Evolutionary conservation across 2,113 vertebrate genomes (phyloP).

Genomic region (Chaetura pelagica): DNA sequence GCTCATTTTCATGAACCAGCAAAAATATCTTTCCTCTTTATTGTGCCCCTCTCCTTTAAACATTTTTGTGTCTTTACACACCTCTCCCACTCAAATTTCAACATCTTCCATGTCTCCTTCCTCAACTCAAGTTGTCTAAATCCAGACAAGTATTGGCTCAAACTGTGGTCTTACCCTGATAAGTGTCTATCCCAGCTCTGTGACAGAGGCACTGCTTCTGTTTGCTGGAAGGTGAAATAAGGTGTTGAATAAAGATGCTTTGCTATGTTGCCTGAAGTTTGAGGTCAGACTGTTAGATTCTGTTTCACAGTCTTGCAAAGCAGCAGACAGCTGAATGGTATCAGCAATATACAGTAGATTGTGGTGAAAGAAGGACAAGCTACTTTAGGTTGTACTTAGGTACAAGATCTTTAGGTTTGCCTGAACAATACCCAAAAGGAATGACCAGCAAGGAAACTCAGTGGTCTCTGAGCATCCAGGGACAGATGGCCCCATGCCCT

Average conservation of each 20-base stretch:
- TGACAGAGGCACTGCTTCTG: not conserved
- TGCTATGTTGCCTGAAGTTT: not conserved
- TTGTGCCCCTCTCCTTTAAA: conserved; percentile 18
- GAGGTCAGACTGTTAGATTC: not conserved
- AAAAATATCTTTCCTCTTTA: conserved; percentile 4
- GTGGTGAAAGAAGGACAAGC: not conserved
- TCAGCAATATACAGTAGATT: not conserved
- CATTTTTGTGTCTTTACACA: not conserved
- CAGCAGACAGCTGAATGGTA: not conserved
- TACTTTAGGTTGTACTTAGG: not conserved
- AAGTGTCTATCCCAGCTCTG: not conserved
- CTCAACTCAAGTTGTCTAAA: not conserved
- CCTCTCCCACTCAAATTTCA: not conserved
- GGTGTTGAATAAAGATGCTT: not conserved
- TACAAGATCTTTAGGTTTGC: not conserved
- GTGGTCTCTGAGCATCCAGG: not conserved
- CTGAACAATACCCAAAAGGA: not conserved
- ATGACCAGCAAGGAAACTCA: not conserved
- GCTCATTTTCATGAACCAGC: conserved; percentile 25
- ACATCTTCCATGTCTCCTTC: not conserved
- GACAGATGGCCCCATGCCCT: not conserved
- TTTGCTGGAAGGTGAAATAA: not conserved
- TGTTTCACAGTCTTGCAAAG: not conserved
- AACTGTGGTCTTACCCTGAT: not conserved
- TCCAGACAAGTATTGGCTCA: not conserved